Conservation (phyloP, 2,888 invertebrate genomes). For the Neoaliturus tenellus region DNA sequence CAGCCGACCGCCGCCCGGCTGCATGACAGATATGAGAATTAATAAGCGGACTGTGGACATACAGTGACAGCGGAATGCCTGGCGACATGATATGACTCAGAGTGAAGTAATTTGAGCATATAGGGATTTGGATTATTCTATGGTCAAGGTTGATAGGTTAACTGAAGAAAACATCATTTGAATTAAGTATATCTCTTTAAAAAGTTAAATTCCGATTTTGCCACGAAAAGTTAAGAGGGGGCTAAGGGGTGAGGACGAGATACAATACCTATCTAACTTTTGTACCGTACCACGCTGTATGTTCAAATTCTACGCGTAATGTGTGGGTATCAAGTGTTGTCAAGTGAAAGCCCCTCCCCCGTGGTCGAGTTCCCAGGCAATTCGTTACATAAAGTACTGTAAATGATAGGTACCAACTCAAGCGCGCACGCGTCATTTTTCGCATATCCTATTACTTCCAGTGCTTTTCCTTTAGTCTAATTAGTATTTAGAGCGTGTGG, state of each 20-base stretch:
- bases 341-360: background rate
- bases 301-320: too few relatives aligned
- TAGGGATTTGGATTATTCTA: background rate
- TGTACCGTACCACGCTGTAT: too few relatives aligned
- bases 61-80: background rate
- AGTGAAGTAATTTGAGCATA: background rate
- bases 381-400: background rate
- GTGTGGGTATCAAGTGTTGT: background rate
- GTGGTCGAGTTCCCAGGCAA: background rate
- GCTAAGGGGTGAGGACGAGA: too few relatives aligned
- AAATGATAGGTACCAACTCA: background rate
- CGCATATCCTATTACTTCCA: background rate
- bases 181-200: too few relatives aligned
- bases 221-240: too few relatives aligned
- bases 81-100: background rate
- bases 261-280: too few relatives aligned
- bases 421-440: background rate
- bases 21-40: background rate
- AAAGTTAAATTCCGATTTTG: too few relatives aligned
- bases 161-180: too few relatives aligned
- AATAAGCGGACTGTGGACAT: background rate
- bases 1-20: background rate
- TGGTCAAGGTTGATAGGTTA: background rate
- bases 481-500: background rate
- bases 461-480: background rate